Evolutionary conservation across 2,113 vertebrate species (phyloP), one percentile per base, ranked within the genome.

Genomic region (Emydura subglobosa): DNA sequence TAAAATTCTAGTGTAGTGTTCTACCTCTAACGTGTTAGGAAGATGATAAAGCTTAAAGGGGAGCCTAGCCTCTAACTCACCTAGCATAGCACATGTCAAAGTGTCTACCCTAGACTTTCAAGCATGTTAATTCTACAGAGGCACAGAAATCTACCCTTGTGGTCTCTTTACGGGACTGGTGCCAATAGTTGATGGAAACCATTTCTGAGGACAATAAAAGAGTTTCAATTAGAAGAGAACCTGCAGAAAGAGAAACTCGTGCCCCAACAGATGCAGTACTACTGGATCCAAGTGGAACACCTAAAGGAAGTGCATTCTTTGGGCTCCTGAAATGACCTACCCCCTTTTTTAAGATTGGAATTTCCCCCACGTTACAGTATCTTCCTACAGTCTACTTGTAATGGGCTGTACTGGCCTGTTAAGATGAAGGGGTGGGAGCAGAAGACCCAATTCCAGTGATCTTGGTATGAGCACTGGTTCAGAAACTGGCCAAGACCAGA

Each of bases 161-260:
- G 51, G 10, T 13, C 19, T 9, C 86, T 78, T 57, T 55, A 91
- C 21, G 86, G 2, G 79, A 59, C 6, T 91, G 47, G 31, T 53
- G 51, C 51, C 51, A 53, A 53, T 13, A 90, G 21, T 57, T 74
- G 29, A 80, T 14, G 80, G 39, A 5, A 76, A 68, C 1, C 2
- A 21, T 78, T 82, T 85, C 19, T 34, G 86, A 55, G 29, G 29
- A 91, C 3, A 88, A 5, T 21, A 47, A 80, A 42, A 80, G 6
- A 91, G 87, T 84, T 88, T n/a, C 12, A 50, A 16, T 5, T 49
- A 78, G 31, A 50, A 1, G 6, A 91, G 89, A 50, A 0, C 44
- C 21, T 29, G 12, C 0, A 82, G 29, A 72, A 44, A 1, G 7
- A 14, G 54, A 81, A 59, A 29, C 29, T 42, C 55, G 55, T 0